Conservation (phyloP, 2,888 invertebrate species). For the Philonicus albiceps region DNA sequence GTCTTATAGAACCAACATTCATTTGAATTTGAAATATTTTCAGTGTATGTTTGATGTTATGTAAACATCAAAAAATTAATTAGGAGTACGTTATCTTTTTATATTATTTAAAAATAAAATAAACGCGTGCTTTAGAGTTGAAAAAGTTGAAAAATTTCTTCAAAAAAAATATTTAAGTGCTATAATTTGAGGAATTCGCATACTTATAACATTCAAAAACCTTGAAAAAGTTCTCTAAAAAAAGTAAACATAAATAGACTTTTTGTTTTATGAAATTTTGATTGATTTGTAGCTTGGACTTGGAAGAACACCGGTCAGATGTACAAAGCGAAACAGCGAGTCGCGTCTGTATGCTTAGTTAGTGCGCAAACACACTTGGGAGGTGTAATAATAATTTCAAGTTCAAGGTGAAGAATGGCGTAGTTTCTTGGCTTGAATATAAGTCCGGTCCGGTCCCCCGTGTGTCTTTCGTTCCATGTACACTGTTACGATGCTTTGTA, state of each 20-base stretch:
- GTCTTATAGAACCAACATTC: no score
- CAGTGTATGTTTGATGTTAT: no score
- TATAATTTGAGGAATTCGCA: not conserved
- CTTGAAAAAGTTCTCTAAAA: not conserved
- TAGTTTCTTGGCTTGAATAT: slow-evolving; percentile 18
- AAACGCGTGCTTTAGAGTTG: not conserved
- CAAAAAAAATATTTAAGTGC: not conserved
- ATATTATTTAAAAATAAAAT: no score
- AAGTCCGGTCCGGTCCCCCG: not conserved
- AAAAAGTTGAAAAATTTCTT: not conserved
- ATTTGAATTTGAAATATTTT: no score
- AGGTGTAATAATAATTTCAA: slow-evolving; percentile 57
- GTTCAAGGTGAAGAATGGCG: slow-evolving; percentile 61
- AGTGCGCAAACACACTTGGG: not conserved
- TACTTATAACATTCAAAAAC: not conserved
- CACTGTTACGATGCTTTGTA: not conserved
- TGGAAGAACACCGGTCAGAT: not conserved
- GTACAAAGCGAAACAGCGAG: not conserved
- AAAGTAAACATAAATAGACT: not conserved
- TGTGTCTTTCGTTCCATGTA: not conserved
- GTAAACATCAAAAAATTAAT: no score
- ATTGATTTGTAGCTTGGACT: not conserved
- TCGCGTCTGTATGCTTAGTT: not conserved
- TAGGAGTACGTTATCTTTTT: no score
- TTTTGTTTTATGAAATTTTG: not conserved